Conservation (phyloP, 2,888 invertebrate species). For the Drosophila mercatorum region DNA sequence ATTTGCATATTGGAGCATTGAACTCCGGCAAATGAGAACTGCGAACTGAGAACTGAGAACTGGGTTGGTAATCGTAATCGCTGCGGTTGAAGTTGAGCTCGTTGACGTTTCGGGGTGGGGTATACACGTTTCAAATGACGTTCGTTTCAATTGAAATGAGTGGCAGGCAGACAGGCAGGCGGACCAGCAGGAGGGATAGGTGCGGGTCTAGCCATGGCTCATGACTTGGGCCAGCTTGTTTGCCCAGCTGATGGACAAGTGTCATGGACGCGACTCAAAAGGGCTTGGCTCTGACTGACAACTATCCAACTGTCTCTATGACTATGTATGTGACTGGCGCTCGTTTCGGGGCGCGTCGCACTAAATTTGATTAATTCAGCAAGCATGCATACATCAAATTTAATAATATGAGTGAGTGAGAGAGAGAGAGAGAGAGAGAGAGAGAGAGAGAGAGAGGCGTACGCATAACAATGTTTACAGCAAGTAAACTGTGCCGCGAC, state of each 20-base stretch:
- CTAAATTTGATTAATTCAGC: conserved; percentile 72
- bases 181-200: not conserved
- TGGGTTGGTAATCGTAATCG: conserved; percentile 57
- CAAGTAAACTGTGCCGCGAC: conserved; percentile 15
- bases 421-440: no score
- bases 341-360: conserved; percentile 56
- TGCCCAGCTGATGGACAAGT: conserved; percentile 73
- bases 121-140: conserved; percentile 75
- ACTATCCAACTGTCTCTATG: conserved; percentile 3
- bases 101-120: conserved; percentile 41
- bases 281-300: conserved; percentile 60
- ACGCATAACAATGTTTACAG: not conserved
- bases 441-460: conserved; percentile 19
- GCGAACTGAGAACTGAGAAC: conserved; percentile 30
- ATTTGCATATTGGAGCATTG: conserved; percentile 80
- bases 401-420: conserved; percentile 33
- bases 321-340: conserved; percentile 1
- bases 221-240: conserved; percentile 62
- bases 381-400: conserved; percentile 45
- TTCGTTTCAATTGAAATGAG: conserved; percentile 57
- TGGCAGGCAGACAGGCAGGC: conserved; percentile 14
- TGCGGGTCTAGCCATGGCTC: conserved; percentile 13
- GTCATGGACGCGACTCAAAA: conserved; percentile 56
- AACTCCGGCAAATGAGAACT: conserved; percentile 49
- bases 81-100: conserved; percentile 36